Evolutionary conservation across 2,888 invertebrate species (phyloP).

Genomic region (Polydesmus complanatus): DNA sequence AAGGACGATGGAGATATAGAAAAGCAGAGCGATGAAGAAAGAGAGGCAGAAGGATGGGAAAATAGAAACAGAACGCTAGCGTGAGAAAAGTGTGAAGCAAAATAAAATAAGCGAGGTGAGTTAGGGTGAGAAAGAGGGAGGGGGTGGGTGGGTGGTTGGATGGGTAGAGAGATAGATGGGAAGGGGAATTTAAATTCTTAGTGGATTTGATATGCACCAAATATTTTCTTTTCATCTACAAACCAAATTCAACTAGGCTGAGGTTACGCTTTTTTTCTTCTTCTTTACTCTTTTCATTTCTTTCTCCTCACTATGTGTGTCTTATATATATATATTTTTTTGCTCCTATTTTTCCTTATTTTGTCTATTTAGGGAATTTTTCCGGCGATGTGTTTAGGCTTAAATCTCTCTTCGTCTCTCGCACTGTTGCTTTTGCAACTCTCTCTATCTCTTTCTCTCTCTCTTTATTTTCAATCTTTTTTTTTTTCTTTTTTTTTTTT

Average conservation of each 20-base stretch:
- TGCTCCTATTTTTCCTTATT: background rate
- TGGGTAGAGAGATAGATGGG: background rate
- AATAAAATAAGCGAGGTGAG: background rate
- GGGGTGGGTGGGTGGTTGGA: background rate
- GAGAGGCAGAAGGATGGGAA: background rate
- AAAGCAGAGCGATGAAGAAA: background rate
- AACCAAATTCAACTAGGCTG: background rate
- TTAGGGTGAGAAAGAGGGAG: background rate
- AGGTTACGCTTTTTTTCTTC: background rate
- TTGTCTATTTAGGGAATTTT: background rate
- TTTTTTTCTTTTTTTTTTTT: background rate
- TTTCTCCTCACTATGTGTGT: too few relatives aligned
- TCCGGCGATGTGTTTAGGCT: background rate
- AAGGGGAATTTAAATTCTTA: background rate
- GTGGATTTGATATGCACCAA: background rate
- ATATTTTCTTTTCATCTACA: background rate
- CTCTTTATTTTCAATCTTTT: background rate
- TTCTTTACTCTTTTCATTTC: background rate
- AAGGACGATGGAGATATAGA: background rate
- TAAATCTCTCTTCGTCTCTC: background rate
- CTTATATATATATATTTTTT: too few relatives aligned
- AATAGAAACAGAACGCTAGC: background rate
- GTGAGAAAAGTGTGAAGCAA: background rate
- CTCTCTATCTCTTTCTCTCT: background rate
- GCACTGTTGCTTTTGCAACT: too few relatives aligned